Conservation (phyloP, 2,888 invertebrate species). For the Cephus rjabovi region DNA sequence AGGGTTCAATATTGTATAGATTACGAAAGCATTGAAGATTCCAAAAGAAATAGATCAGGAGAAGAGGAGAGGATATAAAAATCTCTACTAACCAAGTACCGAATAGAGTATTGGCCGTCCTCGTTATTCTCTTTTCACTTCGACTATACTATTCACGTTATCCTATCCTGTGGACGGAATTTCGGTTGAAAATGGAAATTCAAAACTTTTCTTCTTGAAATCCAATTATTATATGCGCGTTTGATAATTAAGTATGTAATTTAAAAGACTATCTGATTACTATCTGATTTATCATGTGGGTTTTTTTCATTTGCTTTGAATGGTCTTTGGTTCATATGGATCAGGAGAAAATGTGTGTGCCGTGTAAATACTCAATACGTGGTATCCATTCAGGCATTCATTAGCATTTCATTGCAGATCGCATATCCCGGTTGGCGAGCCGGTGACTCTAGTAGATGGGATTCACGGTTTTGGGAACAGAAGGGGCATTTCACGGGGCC, state of each 20-base stretch:
- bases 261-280: not conserved
- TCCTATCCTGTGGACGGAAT: not conserved
- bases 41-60: not conserved
- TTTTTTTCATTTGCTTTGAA: not conserved
- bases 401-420: constrained; percentile 7
- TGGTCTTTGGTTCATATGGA: not conserved
- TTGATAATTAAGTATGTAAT: not conserved
- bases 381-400: constrained; percentile 5
- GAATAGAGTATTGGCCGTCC: not conserved
- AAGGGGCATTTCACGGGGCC: constrained; percentile 9
- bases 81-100: not conserved
- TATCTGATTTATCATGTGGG: not conserved
- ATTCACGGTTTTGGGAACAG: constrained; percentile 43
- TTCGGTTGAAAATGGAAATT: not conserved
- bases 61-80: not conserved
- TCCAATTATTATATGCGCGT: not conserved
- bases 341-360: not conserved
- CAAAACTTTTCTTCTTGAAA: not conserved
- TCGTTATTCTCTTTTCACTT: not conserved
- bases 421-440: not conserved
- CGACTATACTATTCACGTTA: not conserved
- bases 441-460: constrained; percentile 31
- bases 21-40: not conserved
- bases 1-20: not conserved
- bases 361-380: not conserved